Conservation (phyloP, 2,888 invertebrate species). For the Alsophila aescularia region DNA sequence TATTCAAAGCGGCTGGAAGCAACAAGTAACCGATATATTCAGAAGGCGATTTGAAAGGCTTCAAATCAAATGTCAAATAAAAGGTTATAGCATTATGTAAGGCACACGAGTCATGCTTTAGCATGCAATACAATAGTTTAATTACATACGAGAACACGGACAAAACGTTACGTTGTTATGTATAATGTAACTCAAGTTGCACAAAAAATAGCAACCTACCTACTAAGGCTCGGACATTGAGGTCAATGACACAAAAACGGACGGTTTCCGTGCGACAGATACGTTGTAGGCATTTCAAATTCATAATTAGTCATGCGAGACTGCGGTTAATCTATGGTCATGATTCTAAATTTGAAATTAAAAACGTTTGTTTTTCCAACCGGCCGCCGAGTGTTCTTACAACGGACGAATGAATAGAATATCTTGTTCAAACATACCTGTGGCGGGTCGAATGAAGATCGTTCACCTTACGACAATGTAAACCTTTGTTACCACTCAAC, state of each 20-base stretch:
- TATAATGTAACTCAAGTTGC: constrained; percentile 62
- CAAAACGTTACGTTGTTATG: constrained; percentile 62
- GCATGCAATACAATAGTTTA: constrained; percentile 69
- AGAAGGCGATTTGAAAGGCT: constrained; percentile 59
- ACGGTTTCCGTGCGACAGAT: constrained; percentile 62
- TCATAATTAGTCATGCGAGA: constrained; percentile 64
- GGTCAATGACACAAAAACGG: constrained; percentile 78
- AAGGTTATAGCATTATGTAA: constrained; percentile 75
- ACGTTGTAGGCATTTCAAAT: constrained; percentile 66
- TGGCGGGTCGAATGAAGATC: constrained; percentile 70
- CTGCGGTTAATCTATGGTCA: constrained; percentile 51
- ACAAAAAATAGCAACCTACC: constrained; percentile 66
- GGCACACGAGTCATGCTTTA: constrained; percentile 48
- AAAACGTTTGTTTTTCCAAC: constrained; percentile 48
- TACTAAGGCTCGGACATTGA: constrained; percentile 61
- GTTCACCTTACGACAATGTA: constrained; percentile 79
- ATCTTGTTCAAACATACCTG: constrained; percentile 74
- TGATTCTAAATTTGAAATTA: constrained; percentile 50
- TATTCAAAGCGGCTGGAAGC: constrained; percentile 50
- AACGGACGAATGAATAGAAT: constrained; percentile 46
- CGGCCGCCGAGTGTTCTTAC: constrained; percentile 32
- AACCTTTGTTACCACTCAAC: constrained; percentile 78
- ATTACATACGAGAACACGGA: constrained; percentile 64
- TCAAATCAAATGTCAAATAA: constrained; percentile 71
- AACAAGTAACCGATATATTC: constrained; percentile 61